Evolutionary conservation across 2,888 invertebrate genomes (phyloP).

Genomic region (Tromatobia lineatoria): DNA sequence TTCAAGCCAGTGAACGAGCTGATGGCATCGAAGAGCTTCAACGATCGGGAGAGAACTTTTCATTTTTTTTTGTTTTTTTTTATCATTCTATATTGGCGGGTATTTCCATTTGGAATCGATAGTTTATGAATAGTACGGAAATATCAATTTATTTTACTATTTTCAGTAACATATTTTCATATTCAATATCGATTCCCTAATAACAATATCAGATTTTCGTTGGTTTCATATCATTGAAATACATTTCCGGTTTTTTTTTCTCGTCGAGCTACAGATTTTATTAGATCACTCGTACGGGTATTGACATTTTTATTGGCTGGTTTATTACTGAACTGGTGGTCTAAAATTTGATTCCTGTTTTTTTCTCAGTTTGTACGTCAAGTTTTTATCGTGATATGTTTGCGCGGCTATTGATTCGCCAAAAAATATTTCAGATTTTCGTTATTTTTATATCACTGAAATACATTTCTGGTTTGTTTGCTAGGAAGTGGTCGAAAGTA

Average conservation of each 20-base stretch:
- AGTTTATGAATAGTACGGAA: slow-evolving; percentile 2
- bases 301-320: background rate
- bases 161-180: background rate
- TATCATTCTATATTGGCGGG: background rate
- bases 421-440: background rate
- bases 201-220: background rate
- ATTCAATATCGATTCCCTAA: background rate
- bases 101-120: background rate
- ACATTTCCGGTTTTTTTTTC: background rate
- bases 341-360: background rate
- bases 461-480: background rate
- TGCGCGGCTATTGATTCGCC: background rate
- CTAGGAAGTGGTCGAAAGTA: background rate
- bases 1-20: slow-evolving; percentile 47
- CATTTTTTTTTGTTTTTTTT: background rate
- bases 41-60: background rate
- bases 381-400: background rate
- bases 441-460: background rate
- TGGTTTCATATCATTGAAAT: background rate
- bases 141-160: background rate
- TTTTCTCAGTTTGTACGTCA: background rate
- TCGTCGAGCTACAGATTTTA: background rate
- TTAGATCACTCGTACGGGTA: background rate
- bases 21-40: slow-evolving; percentile 17
- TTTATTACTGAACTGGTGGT: background rate